phyloP scores from a whole-genome alignment of 2,797 vertebrate genomes.

The Chelidonichthys spinosus region DNA sequence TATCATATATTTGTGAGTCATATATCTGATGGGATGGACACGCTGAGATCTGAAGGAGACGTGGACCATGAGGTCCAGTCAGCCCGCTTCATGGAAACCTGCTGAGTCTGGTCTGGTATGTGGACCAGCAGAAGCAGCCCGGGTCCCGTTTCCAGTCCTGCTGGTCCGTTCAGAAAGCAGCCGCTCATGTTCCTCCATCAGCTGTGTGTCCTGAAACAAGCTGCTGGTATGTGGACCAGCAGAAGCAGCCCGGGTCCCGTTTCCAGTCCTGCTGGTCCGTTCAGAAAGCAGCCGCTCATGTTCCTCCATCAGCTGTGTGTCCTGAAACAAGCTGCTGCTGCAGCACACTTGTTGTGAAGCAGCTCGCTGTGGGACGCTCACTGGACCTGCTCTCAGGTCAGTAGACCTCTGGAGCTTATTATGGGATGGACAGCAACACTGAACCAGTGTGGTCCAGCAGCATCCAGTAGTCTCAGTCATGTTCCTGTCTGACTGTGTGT shows the following conservation, averaged over 20 bases:
- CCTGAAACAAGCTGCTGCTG: background rate
- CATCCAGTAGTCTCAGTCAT: background rate
- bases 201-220: too few species aligned
- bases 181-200: too few species aligned
- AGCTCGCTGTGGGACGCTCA: background rate
- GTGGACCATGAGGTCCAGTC: background rate
- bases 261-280: background rate
- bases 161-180: too few species aligned
- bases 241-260: conserved; percentile 19
- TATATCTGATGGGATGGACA: conserved; percentile 2
- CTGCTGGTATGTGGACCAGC: background rate
- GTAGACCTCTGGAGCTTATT: conserved; percentile 13
- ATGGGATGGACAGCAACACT: conserved; percentile 28
- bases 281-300: conserved; percentile 3
- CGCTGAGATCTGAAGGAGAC: conserved; percentile 8
- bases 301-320: conserved; percentile 15
- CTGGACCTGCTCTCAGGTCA: conserved; percentile 1
- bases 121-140: too few species aligned
- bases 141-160: too few species aligned
- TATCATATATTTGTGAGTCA: too few species aligned
- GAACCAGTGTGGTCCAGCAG: background rate
- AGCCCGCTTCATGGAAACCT: conserved; percentile 3
- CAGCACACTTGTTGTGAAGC: conserved; percentile 1
- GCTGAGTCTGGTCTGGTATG: conserved; percentile 18
- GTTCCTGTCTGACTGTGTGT: conserved; percentile 8